Base-by-base conservation (phyloP, 2,113 vertebrate species). In the Urocolius indicus region DNA sequence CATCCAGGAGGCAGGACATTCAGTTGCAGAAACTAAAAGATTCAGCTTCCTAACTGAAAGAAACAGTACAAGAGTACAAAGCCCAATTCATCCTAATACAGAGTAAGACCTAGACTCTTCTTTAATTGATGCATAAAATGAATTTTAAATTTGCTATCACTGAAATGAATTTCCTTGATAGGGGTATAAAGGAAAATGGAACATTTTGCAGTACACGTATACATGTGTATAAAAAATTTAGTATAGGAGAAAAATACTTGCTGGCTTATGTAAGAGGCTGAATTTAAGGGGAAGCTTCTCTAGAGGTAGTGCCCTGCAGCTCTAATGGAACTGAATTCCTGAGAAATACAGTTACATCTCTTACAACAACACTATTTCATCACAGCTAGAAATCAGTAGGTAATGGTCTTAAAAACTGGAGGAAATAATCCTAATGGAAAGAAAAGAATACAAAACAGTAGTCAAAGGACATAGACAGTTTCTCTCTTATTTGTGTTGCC, bases 381-480 rank as follows among this genome's bases (percentile, higher is more conserved):
- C n/a, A 10, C 19, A 89, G 11, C 2, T 49, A 65, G 10, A 68
- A 51, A 51, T 46, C 58, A 78, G 9, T 45, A 62, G 30, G 69
- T 5, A 43, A 3, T 15, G 7, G 7, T 48, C 74, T 76, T 87
- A 48, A 93, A 89, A 87, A 61, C 12, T 29, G 13, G 30, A 76
- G 7, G 13, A 78, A 94, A 54, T 49, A 17, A n/a, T 38, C n/a
- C 8, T 61, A 49, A 51, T 5, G 82, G 49, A 76, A 78, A 62
- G 29, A 58, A 59, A 84, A 75, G 13, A 52, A 49, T 52, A n/a
- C 27, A 69, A 72, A 75, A 48, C 48, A 36, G 3, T 21, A 36
- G 13, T 20, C 30, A 61, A 69, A 84, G 6, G 6, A 32, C 6
- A 27, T 0, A 0, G 5, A 5, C 9, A 51, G 13, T 59, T 91